These are phyloP conservation scores for Muschampia plurimacula DNA, from an alignment of 2,888 invertebrate genomes.

Conservation along the genomic window DNA sequence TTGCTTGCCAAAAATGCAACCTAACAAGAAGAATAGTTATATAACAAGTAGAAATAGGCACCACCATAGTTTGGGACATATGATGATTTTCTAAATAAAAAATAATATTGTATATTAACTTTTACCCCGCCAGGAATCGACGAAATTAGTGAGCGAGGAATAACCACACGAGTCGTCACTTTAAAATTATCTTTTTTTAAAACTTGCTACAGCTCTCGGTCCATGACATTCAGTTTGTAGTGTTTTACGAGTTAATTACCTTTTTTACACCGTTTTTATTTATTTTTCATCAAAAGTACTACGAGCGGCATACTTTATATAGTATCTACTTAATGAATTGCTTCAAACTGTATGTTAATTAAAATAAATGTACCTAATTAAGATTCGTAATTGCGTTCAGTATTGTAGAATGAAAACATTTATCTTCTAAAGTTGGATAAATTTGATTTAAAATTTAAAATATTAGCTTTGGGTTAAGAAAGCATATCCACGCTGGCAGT, in stretches of 20 bases:
- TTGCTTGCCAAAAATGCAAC: too few relatives aligned
- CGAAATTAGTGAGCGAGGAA: neutral
- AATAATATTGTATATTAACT: too few relatives aligned
- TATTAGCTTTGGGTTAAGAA: too few relatives aligned
- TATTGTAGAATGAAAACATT: neutral
- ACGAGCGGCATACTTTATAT: neutral
- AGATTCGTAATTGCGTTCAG: neutral
- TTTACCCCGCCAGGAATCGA: too few relatives aligned
- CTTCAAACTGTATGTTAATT: conserved; percentile 9
- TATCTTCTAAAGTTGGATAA: too few relatives aligned
- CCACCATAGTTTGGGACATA: too few relatives aligned
- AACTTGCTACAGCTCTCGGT: neutral
- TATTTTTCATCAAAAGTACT: conserved; percentile 6
- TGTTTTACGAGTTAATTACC: conserved; percentile 22
- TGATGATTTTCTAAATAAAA: too few relatives aligned
- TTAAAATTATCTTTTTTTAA: neutral
- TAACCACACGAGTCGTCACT: neutral
- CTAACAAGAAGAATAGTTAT: too few relatives aligned
- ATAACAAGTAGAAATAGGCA: too few relatives aligned
- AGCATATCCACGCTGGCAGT: too few relatives aligned
- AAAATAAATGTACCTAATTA: neutral
- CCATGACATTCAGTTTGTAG: neutral
- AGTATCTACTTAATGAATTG: neutral
- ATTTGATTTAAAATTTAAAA: too few relatives aligned
- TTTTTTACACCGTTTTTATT: conserved; percentile 2